A percentile compares a stretch with the other conserved stretches of the same genome.
phyloP scores from a whole-genome alignment of 2,888 invertebrate species.

The Polylopha cassiicola region DNA sequence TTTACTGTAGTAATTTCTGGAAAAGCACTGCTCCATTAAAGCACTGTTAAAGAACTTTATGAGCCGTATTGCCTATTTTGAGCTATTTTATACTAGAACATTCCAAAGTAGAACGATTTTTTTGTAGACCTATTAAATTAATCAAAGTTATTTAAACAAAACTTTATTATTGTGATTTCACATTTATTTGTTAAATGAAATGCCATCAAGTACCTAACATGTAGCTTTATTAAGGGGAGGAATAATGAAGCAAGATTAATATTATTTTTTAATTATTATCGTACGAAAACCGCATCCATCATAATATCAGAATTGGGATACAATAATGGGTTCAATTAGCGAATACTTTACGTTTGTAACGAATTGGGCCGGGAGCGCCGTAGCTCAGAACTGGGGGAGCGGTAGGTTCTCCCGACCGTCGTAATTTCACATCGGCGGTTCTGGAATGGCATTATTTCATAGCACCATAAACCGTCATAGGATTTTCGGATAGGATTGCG shows the following conservation, averaged over 20 bases:
- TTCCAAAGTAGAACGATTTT: no score
- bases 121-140: no score
- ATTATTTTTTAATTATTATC: no score
- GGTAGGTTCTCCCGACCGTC: slow-evolving; percentile 23
- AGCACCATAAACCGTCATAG: slow-evolving; percentile 40
- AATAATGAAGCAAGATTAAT: no score
- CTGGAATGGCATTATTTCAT: slow-evolving; percentile 38
- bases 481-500: slow-evolving; percentile 42
- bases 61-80: slow-evolving; percentile 28
- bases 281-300: no score
- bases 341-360: slow-evolving; percentile 1
- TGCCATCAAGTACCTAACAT: no score
- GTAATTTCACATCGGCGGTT: slow-evolving; percentile 32
- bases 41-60: slow-evolving; percentile 44
- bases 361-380: not conserved
- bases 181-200: no score
- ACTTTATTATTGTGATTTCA: no score
- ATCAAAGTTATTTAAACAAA: no score
- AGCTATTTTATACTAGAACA: no score
- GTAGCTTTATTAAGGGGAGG: no score
- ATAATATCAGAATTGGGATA: no score
- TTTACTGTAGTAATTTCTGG: slow-evolving; percentile 53
- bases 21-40: slow-evolving; percentile 48
- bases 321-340: slow-evolving; percentile 5
- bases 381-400: slow-evolving; percentile 7